Percentiles rank a stretch among this genome's conserved stretches.
Evolutionary conservation across 2,797 vertebrate genomes (phyloP).

Genomic region (Eremophila alpestris): DNA sequence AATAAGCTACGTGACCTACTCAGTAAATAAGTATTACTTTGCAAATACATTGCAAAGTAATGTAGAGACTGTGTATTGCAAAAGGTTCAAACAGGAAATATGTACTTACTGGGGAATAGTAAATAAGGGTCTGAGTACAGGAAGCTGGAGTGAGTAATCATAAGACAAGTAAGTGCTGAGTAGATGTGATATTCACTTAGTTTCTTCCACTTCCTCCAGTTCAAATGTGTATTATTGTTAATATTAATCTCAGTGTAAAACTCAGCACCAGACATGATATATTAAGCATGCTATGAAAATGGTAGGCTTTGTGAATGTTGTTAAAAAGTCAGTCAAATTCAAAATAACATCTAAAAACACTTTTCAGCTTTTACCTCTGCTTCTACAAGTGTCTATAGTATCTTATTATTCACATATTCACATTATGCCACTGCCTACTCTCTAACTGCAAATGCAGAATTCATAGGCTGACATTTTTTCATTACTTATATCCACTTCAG

Average conservation of each 20-base stretch:
- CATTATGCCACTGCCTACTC: background rate
- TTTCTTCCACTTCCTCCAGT: background rate
- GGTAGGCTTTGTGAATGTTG: background rate
- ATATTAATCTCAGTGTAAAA: background rate
- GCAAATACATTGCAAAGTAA: background rate
- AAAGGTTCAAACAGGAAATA: background rate
- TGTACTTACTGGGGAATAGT: background rate
- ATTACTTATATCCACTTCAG: background rate
- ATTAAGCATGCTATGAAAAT: slow-evolving; percentile 20
- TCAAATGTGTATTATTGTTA: background rate
- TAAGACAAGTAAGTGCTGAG: background rate
- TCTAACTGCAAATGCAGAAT: background rate
- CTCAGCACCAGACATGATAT: slow-evolving; percentile 7
- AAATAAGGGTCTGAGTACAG: background rate
- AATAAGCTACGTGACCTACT: background rate
- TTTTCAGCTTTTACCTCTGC: background rate
- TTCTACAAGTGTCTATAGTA: background rate
- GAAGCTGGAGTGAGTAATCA: background rate
- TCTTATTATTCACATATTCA: background rate
- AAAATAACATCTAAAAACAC: background rate
- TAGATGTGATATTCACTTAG: background rate
- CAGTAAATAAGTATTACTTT: background rate
- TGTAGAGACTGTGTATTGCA: background rate
- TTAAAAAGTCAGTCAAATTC: slow-evolving; percentile 36
- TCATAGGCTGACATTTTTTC: background rate